Base-by-base conservation (phyloP, 2,888 invertebrate species). In the Busseola fusca region DNA sequence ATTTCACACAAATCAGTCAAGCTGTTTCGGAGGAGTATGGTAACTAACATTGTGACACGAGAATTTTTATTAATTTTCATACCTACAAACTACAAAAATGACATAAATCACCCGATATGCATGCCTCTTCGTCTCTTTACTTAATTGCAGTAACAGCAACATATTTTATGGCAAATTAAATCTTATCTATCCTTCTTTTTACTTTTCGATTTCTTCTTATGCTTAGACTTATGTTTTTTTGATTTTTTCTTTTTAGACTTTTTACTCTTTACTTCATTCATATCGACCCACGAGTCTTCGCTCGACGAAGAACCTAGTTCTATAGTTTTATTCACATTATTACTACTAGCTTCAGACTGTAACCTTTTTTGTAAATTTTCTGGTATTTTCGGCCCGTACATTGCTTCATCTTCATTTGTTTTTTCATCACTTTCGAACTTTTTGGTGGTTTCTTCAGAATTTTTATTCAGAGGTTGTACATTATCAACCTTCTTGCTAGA, bases 351-450 rank as follows among this genome's bases (percentile, higher is more conserved):
- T 50, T 77, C 76, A 1, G 82, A 83, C 74, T 91, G 87, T 62
- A 93, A 72, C 69, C 89, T 88, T 60, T 89, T 91, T 74, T 89
- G 88, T 54, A 95, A 83, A 81, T 90, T 95, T 16, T 95, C 94
- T 1, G 97, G 97, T 79, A 97, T 94, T 87, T 94, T 96, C 0
- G 97, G 97, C 0, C 97, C 97, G 67, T 97, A 97, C 25, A 93
- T 73, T 25, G 77, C 78, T 52, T 66, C 67, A 52, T 74, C 77
- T 59, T 70, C 62, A 12, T 58, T 57, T 12, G 10, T 45, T 5
- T 64, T 27, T 50, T 57, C 54, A 37, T 52, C 30, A 34, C 21
- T 63, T 52, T 82, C 84, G 9, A 30, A 9, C 4, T 65, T 76
- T 64, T 76, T 76, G 21, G 0, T 62, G 16, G 63, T 16, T 48